phyloP scores from a whole-genome alignment of 2,888 invertebrate genomes.

The Cephus runcator region DNA sequence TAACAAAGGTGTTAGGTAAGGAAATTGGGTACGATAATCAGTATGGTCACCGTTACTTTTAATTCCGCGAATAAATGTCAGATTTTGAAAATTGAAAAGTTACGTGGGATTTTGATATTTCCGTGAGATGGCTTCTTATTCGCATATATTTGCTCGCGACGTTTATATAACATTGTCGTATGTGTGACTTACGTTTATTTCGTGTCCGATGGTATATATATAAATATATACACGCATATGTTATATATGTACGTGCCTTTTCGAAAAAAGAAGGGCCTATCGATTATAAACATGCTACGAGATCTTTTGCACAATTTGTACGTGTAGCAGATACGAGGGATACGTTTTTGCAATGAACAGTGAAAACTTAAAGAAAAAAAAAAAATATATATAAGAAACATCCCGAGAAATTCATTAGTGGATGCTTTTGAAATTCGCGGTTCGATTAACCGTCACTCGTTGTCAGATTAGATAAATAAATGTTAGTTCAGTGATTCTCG shows the following conservation, averaged over 20 bases:
- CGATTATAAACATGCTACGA: constrained; percentile 39
- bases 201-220: constrained; percentile 22
- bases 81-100: background rate
- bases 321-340: constrained; percentile 40
- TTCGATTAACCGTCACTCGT: background rate
- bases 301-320: constrained; percentile 52
- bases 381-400: background rate
- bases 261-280: constrained; percentile 37
- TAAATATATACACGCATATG: constrained; percentile 17
- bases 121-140: background rate
- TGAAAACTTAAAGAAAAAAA: background rate
- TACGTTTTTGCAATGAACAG: constrained; percentile 37
- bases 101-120: background rate
- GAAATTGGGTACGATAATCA: background rate
- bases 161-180: background rate
- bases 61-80: background rate
- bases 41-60: background rate
- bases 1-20: background rate
- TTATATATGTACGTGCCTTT: constrained; percentile 44
- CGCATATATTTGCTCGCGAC: background rate
- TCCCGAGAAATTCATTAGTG: background rate
- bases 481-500: constrained; percentile 20
- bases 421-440: background rate
- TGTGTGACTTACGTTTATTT: background rate
- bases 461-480: background rate